Base-by-base conservation (phyloP, 2,888 invertebrate genomes). In the Amblyjoppa fuscipennis region DNA sequence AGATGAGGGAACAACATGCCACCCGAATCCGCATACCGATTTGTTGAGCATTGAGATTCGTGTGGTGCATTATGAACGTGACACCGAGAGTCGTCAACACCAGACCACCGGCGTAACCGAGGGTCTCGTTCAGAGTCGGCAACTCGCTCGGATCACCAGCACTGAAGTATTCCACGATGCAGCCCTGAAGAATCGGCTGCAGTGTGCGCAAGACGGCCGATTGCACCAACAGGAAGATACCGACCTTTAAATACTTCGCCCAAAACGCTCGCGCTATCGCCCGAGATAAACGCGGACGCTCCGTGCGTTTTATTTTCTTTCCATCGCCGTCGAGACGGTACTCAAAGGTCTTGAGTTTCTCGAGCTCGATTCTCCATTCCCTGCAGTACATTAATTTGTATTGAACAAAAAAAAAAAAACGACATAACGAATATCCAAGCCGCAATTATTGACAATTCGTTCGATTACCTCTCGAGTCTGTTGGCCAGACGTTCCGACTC, bases 1-100 rank as follows among this genome's bases (percentile, higher is more conserved):
- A 97, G 87, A 97, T 94, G 2, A 97, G 93, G 0, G 96, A 95
- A 89, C 96, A 96, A 84, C 96, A 96, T 0, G 97, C 96, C 3
- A 97, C 95, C 41, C 97, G 94, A 90, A 96, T 94, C 87, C 96
- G 94, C 95, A 96, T 96, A 13, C 97, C 97, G 76, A 95, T 92
- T 77, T 95, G 89, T 11, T 93, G 90, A 51, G 93, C 91, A 0
- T 93, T 79, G n/a, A 95, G 87, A 75, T 94, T 94, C 1, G 91
- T 89, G 81, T 95, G 95, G 88, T 95, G 95, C 53, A 92, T 87
- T 0, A 95, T 56, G 53, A 94, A 93, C 41, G 94, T 93, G 1
- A 92, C 85, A 0, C 92, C 45, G 0, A 94, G 69, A 1, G 94
- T 94, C 1, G 93, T 85, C 88, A 95, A 88, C 0, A 95, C 90